Conservation (phyloP, 1,140 invertebrate genomes). For the Artemia franciscana region DNA sequence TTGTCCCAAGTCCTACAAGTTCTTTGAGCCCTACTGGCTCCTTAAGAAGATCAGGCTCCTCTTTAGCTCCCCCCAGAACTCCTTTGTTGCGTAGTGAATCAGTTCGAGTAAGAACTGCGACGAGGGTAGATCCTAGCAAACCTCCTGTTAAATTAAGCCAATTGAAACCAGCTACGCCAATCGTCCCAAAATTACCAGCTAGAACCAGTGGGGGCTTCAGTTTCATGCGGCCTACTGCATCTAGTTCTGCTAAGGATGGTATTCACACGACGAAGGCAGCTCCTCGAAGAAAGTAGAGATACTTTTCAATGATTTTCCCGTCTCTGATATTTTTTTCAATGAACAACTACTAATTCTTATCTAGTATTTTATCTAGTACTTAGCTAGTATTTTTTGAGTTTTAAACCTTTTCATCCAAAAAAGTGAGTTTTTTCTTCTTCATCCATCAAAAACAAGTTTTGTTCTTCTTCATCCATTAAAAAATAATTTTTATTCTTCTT, state of each 20-base stretch:
- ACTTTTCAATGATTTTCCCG: no score
- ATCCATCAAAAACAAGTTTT: no score
- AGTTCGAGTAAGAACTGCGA: constrained; percentile 13
- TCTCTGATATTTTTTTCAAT: no score
- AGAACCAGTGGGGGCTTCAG: constrained; percentile 18
- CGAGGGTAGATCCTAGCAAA: background rate
- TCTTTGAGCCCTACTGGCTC: background rate
- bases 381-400: no score
- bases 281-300: background rate
- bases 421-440: no score
- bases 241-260: constrained; percentile 30
- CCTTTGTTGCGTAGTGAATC: background rate
- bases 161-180: constrained; percentile 1
- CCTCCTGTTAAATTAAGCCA: constrained; percentile 3
- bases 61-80: background rate
- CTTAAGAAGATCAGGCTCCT: background rate
- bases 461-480: no score
- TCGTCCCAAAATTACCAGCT: background rate
- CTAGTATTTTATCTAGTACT: no score
- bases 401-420: no score
- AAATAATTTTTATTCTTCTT: no score
- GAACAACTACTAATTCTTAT: no score
- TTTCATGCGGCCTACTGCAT: constrained; percentile 35
- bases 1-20: background rate
- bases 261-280: background rate